Percentiles rank a stretch among this genome's conserved stretches.
Conservation (phyloP, 1,140 invertebrate genomes). For the Pygmarrhopalites habei region DNA sequence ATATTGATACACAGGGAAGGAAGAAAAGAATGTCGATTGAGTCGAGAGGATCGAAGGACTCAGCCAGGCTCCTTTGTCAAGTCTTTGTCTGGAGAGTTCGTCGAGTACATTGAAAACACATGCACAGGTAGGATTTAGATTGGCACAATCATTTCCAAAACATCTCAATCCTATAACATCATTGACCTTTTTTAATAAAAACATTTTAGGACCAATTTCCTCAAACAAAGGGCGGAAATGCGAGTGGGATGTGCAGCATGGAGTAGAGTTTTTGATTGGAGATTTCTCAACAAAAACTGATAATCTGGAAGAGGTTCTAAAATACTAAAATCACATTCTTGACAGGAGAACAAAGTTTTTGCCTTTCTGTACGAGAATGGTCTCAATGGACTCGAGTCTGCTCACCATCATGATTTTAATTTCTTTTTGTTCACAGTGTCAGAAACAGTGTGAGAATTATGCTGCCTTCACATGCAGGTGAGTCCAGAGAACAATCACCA, state of each 20-base stretch:
- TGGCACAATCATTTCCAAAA: background rate
- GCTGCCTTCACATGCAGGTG: constrained; percentile 36
- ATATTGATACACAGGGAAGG: constrained; percentile 26
- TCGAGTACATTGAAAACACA: constrained; percentile 50
- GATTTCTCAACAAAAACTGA: constrained; percentile 35
- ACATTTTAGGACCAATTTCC: constrained; percentile 25
- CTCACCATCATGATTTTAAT: too few species aligned
- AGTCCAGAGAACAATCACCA: too few species aligned
- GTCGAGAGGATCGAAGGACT: constrained; percentile 45
- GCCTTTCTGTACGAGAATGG: too few species aligned
- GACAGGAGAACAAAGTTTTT: too few species aligned
- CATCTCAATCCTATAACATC: background rate
- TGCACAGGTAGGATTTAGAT: constrained; percentile 39
- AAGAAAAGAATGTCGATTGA: constrained; percentile 44
- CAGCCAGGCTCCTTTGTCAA: constrained; percentile 43
- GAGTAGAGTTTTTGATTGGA: constrained; percentile 31
- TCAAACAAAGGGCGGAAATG: constrained; percentile 33
- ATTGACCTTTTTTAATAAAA: constrained; percentile 6
- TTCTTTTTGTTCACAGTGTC: constrained; percentile 28
- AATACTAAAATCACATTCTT: too few species aligned
- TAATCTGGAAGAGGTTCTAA: constrained; percentile 30
- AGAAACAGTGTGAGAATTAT: constrained; percentile 35
- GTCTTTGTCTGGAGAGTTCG: constrained; percentile 39
- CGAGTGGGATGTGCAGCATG: constrained; percentile 37
- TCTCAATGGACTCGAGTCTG: too few species aligned